Percentiles rank a stretch among this genome's conserved stretches.
phyloP scores from a whole-genome alignment of 2,888 invertebrate species.

The Apeira syringaria region DNA sequence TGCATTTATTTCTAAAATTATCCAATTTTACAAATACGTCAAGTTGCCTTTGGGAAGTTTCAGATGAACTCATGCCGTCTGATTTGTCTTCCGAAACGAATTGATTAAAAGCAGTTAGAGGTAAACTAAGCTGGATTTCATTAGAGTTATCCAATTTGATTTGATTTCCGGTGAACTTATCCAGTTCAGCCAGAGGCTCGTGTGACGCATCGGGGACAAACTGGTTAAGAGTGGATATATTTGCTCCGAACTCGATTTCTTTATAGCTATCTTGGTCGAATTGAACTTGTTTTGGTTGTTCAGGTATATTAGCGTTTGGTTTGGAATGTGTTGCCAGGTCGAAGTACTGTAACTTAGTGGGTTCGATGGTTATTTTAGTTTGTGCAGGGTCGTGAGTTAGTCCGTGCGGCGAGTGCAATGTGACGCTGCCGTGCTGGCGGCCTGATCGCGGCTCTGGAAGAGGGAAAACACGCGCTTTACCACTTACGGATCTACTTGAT shows the following conservation, averaged over 20 bases:
- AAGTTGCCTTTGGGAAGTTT: slow-evolving; percentile 33
- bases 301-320: slow-evolving; percentile 32
- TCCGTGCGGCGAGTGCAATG: slow-evolving; percentile 33
- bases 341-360: slow-evolving; percentile 31
- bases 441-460: slow-evolving; percentile 58
- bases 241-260: not conserved
- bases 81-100: slow-evolving; percentile 1
- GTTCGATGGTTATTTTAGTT: slow-evolving; percentile 37
- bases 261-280: not conserved
- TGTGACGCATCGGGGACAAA: slow-evolving; percentile 5
- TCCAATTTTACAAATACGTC: slow-evolving; percentile 43
- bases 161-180: slow-evolving; percentile 7
- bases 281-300: slow-evolving; percentile 19
- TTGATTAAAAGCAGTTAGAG: slow-evolving; percentile 9
- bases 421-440: slow-evolving; percentile 32
- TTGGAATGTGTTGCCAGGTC: slow-evolving; percentile 33
- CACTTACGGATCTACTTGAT: slow-evolving; percentile 35
- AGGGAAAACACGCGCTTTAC: slow-evolving; percentile 59
- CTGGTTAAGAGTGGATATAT: slow-evolving; percentile 1
- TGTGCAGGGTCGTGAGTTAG: slow-evolving; percentile 35
- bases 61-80: slow-evolving; percentile 2
- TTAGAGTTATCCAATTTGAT: not conserved
- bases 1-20: slow-evolving; percentile 35
- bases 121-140: slow-evolving; percentile 8
- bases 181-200: slow-evolving; percentile 4